Conservation (phyloP, 2,113 vertebrate genomes). For the Cyprinodon variegatus region DNA sequence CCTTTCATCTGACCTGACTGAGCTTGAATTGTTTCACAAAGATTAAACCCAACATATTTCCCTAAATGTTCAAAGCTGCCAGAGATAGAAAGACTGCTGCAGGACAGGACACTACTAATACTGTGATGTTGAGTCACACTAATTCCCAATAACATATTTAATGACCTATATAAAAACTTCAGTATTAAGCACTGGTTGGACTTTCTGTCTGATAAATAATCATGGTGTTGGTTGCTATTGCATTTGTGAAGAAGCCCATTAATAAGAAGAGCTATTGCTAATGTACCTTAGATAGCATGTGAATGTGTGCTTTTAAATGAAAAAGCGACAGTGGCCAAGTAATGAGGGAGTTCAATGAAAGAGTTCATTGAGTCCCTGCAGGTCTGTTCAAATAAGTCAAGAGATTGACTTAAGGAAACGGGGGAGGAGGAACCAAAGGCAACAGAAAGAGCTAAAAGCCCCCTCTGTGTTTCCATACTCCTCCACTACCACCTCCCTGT, state of each 20-base stretch:
- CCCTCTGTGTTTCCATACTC: slow-evolving; percentile 55
- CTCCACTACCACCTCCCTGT: slow-evolving; percentile 7
- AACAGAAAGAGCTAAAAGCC: slow-evolving; percentile 61
- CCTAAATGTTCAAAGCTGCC: background rate
- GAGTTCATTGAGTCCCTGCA: slow-evolving; percentile 62
- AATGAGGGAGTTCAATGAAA: slow-evolving; percentile 63
- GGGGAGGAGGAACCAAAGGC: slow-evolving; percentile 30
- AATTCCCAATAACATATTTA: background rate
- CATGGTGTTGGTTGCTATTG: too few relatives aligned
- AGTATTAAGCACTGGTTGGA: too few relatives aligned
- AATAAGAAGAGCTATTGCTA: slow-evolving; percentile 27
- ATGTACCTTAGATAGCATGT: background rate
- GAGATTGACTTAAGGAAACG: slow-evolving; percentile 52
- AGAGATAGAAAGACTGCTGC: too few relatives aligned
- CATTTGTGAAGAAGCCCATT: slow-evolving; percentile 29
- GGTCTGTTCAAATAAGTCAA: slow-evolving; percentile 43
- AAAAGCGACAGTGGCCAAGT: slow-evolving; percentile 22
- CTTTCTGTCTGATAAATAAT: too few relatives aligned
- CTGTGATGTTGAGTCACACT: background rate
- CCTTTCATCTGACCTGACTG: background rate
- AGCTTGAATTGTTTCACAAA: background rate
- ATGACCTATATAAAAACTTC: too few relatives aligned
- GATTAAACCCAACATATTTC: background rate
- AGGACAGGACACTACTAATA: background rate
- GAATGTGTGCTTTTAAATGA: background rate